Conservation (phyloP, 2,888 invertebrate species). For the Cacoxenus indagator region DNA sequence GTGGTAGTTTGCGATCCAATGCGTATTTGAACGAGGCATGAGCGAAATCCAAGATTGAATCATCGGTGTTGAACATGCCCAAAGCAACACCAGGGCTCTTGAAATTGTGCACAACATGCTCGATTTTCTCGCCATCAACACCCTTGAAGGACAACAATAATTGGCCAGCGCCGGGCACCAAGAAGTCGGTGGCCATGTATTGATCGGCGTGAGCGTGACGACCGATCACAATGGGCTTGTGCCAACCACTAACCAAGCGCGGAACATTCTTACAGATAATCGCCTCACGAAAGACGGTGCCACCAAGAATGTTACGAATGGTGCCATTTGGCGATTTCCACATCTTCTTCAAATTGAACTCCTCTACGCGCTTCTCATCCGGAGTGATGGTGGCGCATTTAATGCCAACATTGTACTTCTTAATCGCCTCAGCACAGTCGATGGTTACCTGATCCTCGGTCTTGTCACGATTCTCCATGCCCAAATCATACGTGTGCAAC, state of each 20-base stretch:
- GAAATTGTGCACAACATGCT: slow-evolving; percentile 85
- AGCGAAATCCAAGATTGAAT: slow-evolving; percentile 93
- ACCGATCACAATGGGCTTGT: slow-evolving; percentile 96
- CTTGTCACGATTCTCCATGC: slow-evolving; percentile 93
- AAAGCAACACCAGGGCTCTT: slow-evolving; percentile 91
- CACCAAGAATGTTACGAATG: slow-evolving; percentile 88
- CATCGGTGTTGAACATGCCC: slow-evolving; percentile 97
- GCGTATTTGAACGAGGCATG: slow-evolving; percentile 95
- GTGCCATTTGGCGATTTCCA: slow-evolving; percentile 94
- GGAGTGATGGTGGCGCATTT: slow-evolving; percentile 99
- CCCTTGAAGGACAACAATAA: slow-evolving; percentile 84
- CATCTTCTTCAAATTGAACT: slow-evolving; percentile 89
- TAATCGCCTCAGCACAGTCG: slow-evolving; percentile 96
- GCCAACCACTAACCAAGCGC: slow-evolving; percentile 94
- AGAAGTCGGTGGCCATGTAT: slow-evolving; percentile 96
- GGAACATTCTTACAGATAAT: slow-evolving; percentile 95
- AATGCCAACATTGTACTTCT: slow-evolving; percentile 97
- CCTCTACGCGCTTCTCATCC: slow-evolving; percentile 95
- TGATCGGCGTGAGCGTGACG: slow-evolving; percentile 99
- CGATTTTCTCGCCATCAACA: slow-evolving; percentile 75
- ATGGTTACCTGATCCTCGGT: slow-evolving; percentile 96
- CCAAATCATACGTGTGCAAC: slow-evolving; percentile 92
- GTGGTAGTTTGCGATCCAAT: slow-evolving; percentile 84
- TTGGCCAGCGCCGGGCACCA: slow-evolving; percentile 92
- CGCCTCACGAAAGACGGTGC: slow-evolving; percentile 82